Evolutionary conservation across 2,888 invertebrate species (phyloP), one percentile per base, ranked within the genome.

Genomic region (Himalopsyche japonica): DNA sequence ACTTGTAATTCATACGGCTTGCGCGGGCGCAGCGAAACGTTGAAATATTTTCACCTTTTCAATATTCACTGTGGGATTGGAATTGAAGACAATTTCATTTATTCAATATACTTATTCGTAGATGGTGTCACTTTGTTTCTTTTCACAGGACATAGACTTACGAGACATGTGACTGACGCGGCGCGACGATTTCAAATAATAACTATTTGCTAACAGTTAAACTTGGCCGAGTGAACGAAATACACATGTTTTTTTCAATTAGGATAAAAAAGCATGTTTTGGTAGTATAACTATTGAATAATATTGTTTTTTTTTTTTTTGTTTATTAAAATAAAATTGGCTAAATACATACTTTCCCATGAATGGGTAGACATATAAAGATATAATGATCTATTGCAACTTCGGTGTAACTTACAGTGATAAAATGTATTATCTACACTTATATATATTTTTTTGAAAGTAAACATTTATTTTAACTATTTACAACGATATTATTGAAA

Each of bases 1-100:
- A 80, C 79, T 86, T 83, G 77, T 32, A 70, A 86, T 86, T 85
- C 86, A 49, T 70, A 24, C 49, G 81, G 57, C 37, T 76, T 80
- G 57, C 30, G 43, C 85, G 85, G 82, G 82, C 84, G 84, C 83
- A 82, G 83, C 85, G 79, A 78, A 85, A 83, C 85, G 86, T 78
- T 86, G n/a, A 86, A 86, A 84, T 86, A 86, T 86, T 86, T 86
- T 86, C 86, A 84, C 86, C 85, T 86, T 48, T 32, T 86, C 83
- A 86, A 78, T 86, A 86, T 86, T 82, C 84, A 82, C 47, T 79
- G 57, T 57, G 57, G 57, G 57, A 57, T 57, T 57, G 3, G 57
- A 57, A 57, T 57, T 24, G 20, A 43, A 24, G 27, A 48, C 79
- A 82, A 82, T 82, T 82, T 82, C 82, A 79, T 82, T 82, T 82